Percentiles rank a stretch among this genome's conserved stretches.
phyloP scores from a whole-genome alignment of 37 sponge, comb jelly and placozoan species.

The Geodia barretti region DNA sequence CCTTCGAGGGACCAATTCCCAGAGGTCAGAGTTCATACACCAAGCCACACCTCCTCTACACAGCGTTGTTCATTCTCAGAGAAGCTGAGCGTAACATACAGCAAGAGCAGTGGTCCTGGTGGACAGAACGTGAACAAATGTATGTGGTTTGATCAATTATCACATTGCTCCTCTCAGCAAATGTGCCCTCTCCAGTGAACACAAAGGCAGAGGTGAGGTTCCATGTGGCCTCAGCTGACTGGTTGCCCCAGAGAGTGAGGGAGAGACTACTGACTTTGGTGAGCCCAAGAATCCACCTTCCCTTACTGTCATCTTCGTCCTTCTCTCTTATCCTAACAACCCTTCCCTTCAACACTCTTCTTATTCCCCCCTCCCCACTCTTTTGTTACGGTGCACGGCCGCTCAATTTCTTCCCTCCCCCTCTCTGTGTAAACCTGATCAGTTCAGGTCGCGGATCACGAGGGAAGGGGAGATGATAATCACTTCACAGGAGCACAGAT shows the following conservation, averaged over 20 bases:
- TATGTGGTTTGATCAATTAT: conserved; percentile 18
- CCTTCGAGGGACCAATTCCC: conserved; percentile 46
- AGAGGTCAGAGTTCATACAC: conserved; percentile 36
- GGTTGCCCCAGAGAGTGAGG: conserved; percentile 87
- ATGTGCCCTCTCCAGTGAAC: conserved; percentile 49
- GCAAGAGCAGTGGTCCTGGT: conserved; percentile 90
- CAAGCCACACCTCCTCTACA: neutral
- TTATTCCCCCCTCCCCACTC: neutral
- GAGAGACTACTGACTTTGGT: conserved; percentile 58
- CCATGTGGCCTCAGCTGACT: conserved; percentile 78
- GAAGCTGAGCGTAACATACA: conserved; percentile 58
- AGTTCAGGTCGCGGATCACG: conserved; percentile 70
- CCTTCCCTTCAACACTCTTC: neutral
- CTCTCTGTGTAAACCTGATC: neutral
- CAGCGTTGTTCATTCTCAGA: conserved; percentile 31
- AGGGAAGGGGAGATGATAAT: conserved; percentile 78
- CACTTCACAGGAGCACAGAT: conserved; percentile 57
- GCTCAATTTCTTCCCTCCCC: neutral
- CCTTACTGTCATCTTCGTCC: no score
- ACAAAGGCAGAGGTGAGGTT: conserved; percentile 87
- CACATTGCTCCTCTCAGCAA: neutral
- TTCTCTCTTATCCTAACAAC: no score
- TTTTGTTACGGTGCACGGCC: neutral
- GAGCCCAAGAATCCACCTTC: neutral
- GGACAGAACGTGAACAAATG: conserved; percentile 97